A percentile compares a stretch with the other conserved stretches of the same genome.
These are phyloP conservation scores for Callinectes sapidus DNA, from an alignment of 2,888 invertebrate genomes.

Conservation along the genomic window DNA sequence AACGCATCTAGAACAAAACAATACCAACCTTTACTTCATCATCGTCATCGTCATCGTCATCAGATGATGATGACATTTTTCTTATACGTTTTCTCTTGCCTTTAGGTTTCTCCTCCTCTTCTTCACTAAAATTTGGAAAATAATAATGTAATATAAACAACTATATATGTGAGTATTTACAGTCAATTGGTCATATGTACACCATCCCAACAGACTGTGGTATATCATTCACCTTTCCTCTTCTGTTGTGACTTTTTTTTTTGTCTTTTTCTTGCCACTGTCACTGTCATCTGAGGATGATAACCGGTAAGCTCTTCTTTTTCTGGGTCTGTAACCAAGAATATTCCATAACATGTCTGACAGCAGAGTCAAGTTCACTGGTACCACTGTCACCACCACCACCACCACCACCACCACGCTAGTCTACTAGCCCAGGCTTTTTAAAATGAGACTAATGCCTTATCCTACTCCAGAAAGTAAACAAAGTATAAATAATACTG, in stretches of 20 bases:
- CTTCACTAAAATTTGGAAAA: not conserved
- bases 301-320: slow-evolving; percentile 57
- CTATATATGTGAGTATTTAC: not conserved
- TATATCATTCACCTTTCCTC: not conserved
- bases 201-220: not conserved
- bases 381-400: too few relatives aligned
- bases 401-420: too few relatives aligned
- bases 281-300: slow-evolving; percentile 60
- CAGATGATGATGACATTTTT: slow-evolving; percentile 74
- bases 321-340: slow-evolving; percentile 51
- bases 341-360: not conserved
- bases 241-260: slow-evolving; percentile 46
- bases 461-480: too few relatives aligned
- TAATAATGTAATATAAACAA: not conserved
- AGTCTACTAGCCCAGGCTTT: too few relatives aligned
- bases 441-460: too few relatives aligned
- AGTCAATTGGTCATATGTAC: not conserved
- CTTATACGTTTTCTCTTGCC: slow-evolving; percentile 74
- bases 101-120: slow-evolving; percentile 63
- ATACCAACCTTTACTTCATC: not conserved
- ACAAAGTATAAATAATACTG: too few relatives aligned
- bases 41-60: slow-evolving; percentile 69
- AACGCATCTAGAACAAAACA: not conserved
- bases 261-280: slow-evolving; percentile 52
- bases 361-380: too few relatives aligned